Percentiles rank a stretch among this genome's conserved stretches.
Conservation (phyloP, 2,888 invertebrate genomes). For the Nomada flava region DNA sequence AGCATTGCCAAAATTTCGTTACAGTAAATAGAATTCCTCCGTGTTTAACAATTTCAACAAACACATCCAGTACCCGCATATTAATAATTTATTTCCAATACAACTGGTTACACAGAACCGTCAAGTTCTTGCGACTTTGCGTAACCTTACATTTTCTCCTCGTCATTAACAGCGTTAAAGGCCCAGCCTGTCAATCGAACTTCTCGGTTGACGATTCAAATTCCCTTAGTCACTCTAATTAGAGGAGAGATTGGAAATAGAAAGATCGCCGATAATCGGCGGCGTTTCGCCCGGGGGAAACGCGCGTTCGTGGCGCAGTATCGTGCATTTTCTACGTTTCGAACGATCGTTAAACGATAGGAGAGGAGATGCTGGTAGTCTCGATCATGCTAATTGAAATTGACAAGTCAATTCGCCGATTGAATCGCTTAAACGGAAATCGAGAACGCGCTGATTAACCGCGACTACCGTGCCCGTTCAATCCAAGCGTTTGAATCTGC, state of each 20-base stretch:
- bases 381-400: slow-evolving; percentile 39
- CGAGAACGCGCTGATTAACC: slow-evolving; percentile 36
- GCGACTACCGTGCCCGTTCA: not conserved
- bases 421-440: slow-evolving; percentile 40
- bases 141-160: not conserved
- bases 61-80: too few species aligned
- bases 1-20: too few species aligned
- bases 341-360: slow-evolving; percentile 18
- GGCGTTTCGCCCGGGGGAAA: slow-evolving; percentile 15
- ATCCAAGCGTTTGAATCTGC: too few species aligned
- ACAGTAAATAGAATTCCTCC: too few species aligned
- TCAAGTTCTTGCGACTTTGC: not conserved
- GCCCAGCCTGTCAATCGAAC: not conserved
- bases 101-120: too few species aligned
- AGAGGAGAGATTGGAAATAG: slow-evolving; percentile 11
- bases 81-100: too few species aligned
- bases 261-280: slow-evolving; percentile 19
- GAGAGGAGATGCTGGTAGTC: slow-evolving; percentile 12
- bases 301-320: not conserved
- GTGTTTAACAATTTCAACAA: too few species aligned
- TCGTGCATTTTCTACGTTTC: not conserved
- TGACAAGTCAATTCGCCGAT: slow-evolving; percentile 43
- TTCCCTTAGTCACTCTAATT: slow-evolving; percentile 23
- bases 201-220: not conserved
- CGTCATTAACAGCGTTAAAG: not conserved